Conservation (phyloP, 2,888 invertebrate species). For the Sialis fuliginosa region DNA sequence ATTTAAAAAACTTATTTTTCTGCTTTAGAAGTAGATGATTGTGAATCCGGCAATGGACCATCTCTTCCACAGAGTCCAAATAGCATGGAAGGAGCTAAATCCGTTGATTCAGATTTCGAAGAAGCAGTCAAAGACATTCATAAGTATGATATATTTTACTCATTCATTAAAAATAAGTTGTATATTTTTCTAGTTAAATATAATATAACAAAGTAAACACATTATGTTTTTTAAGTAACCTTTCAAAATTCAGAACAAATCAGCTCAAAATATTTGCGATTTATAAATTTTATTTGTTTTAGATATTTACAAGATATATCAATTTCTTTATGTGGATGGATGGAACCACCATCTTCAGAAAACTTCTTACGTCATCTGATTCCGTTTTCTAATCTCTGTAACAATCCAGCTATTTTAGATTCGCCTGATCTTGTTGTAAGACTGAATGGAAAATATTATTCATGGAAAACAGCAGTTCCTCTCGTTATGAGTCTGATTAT, state of each 20-base stretch:
- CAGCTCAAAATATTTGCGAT: neutral
- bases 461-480: slow-evolving; percentile 82
- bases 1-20: too few species aligned
- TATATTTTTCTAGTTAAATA: neutral
- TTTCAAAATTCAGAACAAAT: neutral
- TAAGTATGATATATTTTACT: slow-evolving; percentile 13
- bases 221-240: neutral
- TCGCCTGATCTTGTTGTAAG: slow-evolving; percentile 73
- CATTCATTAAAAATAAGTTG: neutral
- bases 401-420: slow-evolving; percentile 55
- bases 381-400: slow-evolving; percentile 42
- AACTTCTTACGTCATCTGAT: slow-evolving; percentile 35
- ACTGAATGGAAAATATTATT: slow-evolving; percentile 74
- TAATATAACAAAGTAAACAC: slow-evolving; percentile 10
- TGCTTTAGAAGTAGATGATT: slow-evolving; percentile 48
- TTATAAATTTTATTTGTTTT: slow-evolving; percentile 1
- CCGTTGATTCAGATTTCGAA: slow-evolving; percentile 71
- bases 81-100: slow-evolving; percentile 67
- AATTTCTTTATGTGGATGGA: slow-evolving; percentile 61
- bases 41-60: slow-evolving; percentile 91
- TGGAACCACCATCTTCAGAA: slow-evolving; percentile 29
- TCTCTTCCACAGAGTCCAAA: slow-evolving; percentile 88
- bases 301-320: slow-evolving; percentile 42
- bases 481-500: slow-evolving; percentile 74
- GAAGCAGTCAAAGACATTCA: slow-evolving; percentile 31